phyloP scores from a whole-genome alignment of 2,888 invertebrate genomes.

The Octonoba sinensis region DNA sequence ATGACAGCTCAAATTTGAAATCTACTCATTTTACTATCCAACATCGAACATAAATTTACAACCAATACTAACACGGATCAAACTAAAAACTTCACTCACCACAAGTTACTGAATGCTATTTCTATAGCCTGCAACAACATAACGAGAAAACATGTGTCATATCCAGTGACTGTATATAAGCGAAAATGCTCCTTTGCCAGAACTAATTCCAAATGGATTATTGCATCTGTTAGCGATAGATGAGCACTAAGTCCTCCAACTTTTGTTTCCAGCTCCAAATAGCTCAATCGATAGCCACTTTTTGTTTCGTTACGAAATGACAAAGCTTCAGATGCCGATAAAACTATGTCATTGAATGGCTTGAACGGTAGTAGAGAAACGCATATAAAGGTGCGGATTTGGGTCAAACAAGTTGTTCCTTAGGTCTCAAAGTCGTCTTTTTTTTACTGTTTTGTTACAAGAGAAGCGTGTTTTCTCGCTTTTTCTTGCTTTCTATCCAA shows the following conservation, averaged over 20 bases:
- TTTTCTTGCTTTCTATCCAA: no score
- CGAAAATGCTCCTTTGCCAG: no score
- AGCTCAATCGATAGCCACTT: no score
- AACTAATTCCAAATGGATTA: no score
- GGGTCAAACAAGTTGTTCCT: constrained; percentile 15
- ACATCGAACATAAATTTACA: no score
- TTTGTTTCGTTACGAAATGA: no score
- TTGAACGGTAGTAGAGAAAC: neutral
- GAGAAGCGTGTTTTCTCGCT: constrained; percentile 10
- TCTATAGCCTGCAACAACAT: constrained; percentile 57
- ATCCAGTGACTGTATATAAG: no score
- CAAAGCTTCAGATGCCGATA: neutral
- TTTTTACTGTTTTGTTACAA: constrained; percentile 21
- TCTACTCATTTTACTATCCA: no score
- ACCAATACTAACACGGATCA: neutral
- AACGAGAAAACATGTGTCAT: neutral
- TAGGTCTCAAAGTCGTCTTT: neutral
- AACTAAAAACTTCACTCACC: constrained; percentile 33
- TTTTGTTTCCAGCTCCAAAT: no score
- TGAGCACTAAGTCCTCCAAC: no score
- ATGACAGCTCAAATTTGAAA: no score
- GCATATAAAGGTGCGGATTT: constrained; percentile 21
- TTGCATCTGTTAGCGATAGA: no score
- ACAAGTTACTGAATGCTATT: constrained; percentile 53
- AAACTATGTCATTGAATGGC: constrained; percentile 25